A percentile compares a stretch with the other conserved stretches of the same genome.
Conservation (phyloP, 2,888 invertebrate species). For the Gibbula magus region DNA sequence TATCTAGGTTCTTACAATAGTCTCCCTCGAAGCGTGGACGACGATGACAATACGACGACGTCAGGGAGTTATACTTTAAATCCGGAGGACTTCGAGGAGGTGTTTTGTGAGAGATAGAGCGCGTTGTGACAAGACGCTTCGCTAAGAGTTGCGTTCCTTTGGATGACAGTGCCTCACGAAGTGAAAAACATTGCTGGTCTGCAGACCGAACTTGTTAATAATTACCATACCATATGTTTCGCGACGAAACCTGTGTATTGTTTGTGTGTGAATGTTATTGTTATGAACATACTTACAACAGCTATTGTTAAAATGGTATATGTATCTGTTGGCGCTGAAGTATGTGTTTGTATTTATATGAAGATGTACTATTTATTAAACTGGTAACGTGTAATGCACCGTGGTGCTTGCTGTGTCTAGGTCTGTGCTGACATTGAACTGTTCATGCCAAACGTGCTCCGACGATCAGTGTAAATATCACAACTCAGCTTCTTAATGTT, state of each 20-base stretch:
- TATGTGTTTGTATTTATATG: too few species aligned
- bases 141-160: background rate
- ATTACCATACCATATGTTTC: background rate
- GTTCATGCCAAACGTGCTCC: too few species aligned
- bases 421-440: too few species aligned
- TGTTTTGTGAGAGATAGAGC: conserved; percentile 3
- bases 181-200: background rate
- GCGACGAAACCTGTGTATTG: background rate
- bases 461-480: too few species aligned
- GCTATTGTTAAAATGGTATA: too few species aligned
- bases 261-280: too few species aligned
- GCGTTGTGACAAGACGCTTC: background rate
- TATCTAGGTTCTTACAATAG: conserved; percentile 29
- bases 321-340: too few species aligned
- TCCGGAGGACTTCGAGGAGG: conserved; percentile 29
- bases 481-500: too few species aligned
- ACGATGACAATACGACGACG: conserved; percentile 31
- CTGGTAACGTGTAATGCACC: too few species aligned
- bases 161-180: background rate
- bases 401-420: too few species aligned
- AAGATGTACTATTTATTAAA: too few species aligned
- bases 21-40: conserved; percentile 29
- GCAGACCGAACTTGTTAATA: background rate
- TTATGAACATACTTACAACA: too few species aligned
- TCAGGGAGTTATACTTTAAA: conserved; percentile 36